A percentile compares a stretch with the other conserved stretches of the same genome.
These are phyloP conservation scores for Zeus faber DNA, from an alignment of 2,113 vertebrate species.

Conservation along the genomic window DNA sequence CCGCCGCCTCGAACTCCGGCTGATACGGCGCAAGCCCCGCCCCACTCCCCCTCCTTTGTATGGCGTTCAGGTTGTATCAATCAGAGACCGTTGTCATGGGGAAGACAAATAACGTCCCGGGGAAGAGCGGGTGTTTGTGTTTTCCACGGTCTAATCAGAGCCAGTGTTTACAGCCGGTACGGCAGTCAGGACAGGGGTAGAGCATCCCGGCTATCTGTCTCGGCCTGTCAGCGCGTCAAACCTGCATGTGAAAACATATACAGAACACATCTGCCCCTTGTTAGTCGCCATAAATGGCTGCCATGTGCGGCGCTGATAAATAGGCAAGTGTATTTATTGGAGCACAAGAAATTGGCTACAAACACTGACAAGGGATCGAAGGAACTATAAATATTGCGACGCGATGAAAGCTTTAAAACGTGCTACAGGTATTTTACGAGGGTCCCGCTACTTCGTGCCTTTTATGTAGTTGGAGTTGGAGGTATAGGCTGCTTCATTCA, in stretches of 20 bases:
- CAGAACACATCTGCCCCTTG: slow-evolving; percentile 85
- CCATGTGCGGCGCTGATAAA: slow-evolving; percentile 84
- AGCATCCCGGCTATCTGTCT: slow-evolving; percentile 71
- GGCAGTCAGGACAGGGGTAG: slow-evolving; percentile 56
- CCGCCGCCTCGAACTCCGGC: too few species aligned
- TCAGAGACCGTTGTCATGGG: slow-evolving; percentile 54
- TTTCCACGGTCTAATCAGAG: slow-evolving; percentile 61
- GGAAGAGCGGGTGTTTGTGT: slow-evolving; percentile 52
- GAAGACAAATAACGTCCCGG: slow-evolving; percentile 47
- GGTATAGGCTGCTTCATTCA: slow-evolving; percentile 60
- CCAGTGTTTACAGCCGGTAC: slow-evolving; percentile 60
- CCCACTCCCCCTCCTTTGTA: too few species aligned
- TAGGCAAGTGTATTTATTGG: slow-evolving; percentile 82
- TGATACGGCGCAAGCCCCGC: too few species aligned
- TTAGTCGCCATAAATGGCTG: slow-evolving; percentile 82
- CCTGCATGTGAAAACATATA: slow-evolving; percentile 76
- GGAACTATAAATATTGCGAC: slow-evolving; percentile 72
- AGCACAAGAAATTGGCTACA: slow-evolving; percentile 82
- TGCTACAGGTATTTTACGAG: slow-evolving; percentile 75
- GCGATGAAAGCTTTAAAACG: slow-evolving; percentile 77
- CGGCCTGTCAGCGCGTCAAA: slow-evolving; percentile 68
- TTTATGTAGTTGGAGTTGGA: slow-evolving; percentile 56
- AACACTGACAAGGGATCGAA: slow-evolving; percentile 81
- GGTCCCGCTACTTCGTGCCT: slow-evolving; percentile 43
- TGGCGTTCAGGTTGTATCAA: slow-evolving; percentile 27